phyloP scores from a whole-genome alignment of 2,888 invertebrate species.

The Noctua pronuba region DNA sequence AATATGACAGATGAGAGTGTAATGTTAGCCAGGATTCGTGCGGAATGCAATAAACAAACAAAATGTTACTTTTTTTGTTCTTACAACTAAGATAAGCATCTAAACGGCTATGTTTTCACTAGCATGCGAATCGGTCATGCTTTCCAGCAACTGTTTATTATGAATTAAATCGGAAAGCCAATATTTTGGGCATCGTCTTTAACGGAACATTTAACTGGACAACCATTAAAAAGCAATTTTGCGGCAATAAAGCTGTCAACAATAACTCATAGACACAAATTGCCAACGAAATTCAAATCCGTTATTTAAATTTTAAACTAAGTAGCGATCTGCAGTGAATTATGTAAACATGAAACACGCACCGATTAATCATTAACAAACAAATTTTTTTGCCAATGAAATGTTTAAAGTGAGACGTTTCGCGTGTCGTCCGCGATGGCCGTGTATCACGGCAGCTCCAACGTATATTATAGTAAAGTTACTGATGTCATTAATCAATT shows the following conservation, averaged over 20 bases:
- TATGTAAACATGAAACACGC: constrained; percentile 53
- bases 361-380: constrained; percentile 48
- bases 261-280: constrained; percentile 45
- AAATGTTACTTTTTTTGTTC: constrained; percentile 34
- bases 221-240: constrained; percentile 42
- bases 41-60: constrained; percentile 35
- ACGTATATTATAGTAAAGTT: constrained; percentile 58
- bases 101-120: constrained; percentile 38
- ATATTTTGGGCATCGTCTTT: constrained; percentile 45
- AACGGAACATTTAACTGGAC: constrained; percentile 53
- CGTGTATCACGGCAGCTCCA: constrained; percentile 52
- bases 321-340: constrained; percentile 43
- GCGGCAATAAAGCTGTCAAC: constrained; percentile 51
- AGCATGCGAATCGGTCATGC: constrained; percentile 55
- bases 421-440: constrained; percentile 51
- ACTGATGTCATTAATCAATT: constrained; percentile 86
- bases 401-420: constrained; percentile 31
- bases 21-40: constrained; percentile 27
- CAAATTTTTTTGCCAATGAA: constrained; percentile 54
- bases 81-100: constrained; percentile 37
- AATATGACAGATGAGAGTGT: constrained; percentile 35
- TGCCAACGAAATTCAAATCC: constrained; percentile 59
- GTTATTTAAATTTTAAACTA: constrained; percentile 48
- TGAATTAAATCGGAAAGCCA: constrained; percentile 30
- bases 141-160: constrained; percentile 42